Conservation (phyloP, 1,140 invertebrate genomes). For the Drosophila baimaii region DNA sequence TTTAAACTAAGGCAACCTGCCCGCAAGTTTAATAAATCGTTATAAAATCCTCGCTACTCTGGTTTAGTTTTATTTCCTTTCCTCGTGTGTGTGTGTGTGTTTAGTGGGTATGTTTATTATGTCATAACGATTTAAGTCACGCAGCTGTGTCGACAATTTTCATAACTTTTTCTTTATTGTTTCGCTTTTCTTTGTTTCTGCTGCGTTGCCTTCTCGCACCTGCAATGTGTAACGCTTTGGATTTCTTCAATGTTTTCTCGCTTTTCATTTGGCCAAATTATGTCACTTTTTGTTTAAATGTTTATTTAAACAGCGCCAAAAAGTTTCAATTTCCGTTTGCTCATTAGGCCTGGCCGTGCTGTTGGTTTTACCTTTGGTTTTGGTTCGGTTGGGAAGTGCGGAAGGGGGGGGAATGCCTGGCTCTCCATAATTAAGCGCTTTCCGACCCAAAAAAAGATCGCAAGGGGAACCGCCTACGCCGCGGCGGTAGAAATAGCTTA, state of each 20-base stretch:
- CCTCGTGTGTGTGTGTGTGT: slow-evolving; percentile 12
- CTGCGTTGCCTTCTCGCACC: slow-evolving; percentile 32
- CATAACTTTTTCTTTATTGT: slow-evolving; percentile 43
- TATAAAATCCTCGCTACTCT: slow-evolving; percentile 45
- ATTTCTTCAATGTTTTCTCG: slow-evolving; percentile 6
- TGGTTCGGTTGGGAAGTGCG: slow-evolving; percentile 5
- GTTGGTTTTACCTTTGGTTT: slow-evolving; percentile 24
- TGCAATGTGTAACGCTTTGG: slow-evolving; percentile 41
- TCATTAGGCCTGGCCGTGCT: slow-evolving; percentile 51
- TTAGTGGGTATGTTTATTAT: slow-evolving; percentile 55
- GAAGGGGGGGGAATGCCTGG: background rate
- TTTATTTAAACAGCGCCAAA: slow-evolving; percentile 59
- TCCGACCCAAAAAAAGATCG: slow-evolving; percentile 33
- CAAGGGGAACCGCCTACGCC: slow-evolving; percentile 28
- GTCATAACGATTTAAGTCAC: slow-evolving; percentile 72
- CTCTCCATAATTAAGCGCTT: slow-evolving; percentile 62
- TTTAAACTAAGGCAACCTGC: slow-evolving; percentile 29
- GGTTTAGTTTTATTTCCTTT: slow-evolving; percentile 26
- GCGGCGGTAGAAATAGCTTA: slow-evolving; percentile 32
- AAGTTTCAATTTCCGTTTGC: slow-evolving; percentile 74
- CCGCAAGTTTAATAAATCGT: slow-evolving; percentile 52
- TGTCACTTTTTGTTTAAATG: slow-evolving; percentile 63
- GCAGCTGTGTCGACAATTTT: slow-evolving; percentile 59
- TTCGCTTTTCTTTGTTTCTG: slow-evolving; percentile 27
- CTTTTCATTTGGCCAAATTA: slow-evolving; percentile 53